Evolutionary conservation across 2,888 invertebrate genomes (phyloP), one percentile per base, ranked within the genome.

Genomic region (Ellobium chinense): DNA sequence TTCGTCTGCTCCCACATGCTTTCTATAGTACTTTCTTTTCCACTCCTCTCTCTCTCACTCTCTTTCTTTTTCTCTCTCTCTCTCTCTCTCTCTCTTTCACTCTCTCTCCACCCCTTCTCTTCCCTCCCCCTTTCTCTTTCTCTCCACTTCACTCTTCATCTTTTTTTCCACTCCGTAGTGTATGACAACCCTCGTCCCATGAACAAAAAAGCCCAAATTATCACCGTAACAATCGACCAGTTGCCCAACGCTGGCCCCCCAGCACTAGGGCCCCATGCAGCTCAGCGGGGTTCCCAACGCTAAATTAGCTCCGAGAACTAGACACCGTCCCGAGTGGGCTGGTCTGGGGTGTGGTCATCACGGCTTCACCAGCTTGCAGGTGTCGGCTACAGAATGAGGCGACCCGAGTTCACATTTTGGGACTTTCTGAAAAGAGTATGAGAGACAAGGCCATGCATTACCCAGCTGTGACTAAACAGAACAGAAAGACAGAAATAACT

Each of bases 341-440:
- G 62, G 12, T 18, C 62, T 5, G 34, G 62, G 73, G 62, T 73
- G 62, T 73, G 73, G 73, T 39, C 62, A 62, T 24, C 37, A 18
- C 18, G 62, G 62, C 62, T 62, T 62, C 73, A 73, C 39, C 73
- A n/a, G 27, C 29, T 62, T 73, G 73, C 73, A 73, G 73, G 73
- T 73, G 73, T 62, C 62, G 27, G n/a, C n/a, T n/a, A n/a, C n/a
- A n/a, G n/a, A n/a, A n/a, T n/a, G n/a, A n/a, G n/a, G n/a, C n/a
- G n/a, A n/a, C n/a, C n/a, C n/a, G n/a, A n/a, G n/a, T n/a, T n/a
- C n/a, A n/a, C n/a, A n/a, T n/a, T n/a, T n/a, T n/a, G n/a, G n/a
- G n/a, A n/a, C n/a, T n/a, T n/a, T n/a, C n/a, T n/a, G n/a, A n/a
- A n/a, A n/a, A n/a, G n/a, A n/a, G n/a, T n/a, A n/a, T n/a, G n/a